Evolutionary conservation across 2,113 vertebrate species (phyloP), one percentile per base, ranked within the genome.

Genomic region (Narcine bancroftii): DNA sequence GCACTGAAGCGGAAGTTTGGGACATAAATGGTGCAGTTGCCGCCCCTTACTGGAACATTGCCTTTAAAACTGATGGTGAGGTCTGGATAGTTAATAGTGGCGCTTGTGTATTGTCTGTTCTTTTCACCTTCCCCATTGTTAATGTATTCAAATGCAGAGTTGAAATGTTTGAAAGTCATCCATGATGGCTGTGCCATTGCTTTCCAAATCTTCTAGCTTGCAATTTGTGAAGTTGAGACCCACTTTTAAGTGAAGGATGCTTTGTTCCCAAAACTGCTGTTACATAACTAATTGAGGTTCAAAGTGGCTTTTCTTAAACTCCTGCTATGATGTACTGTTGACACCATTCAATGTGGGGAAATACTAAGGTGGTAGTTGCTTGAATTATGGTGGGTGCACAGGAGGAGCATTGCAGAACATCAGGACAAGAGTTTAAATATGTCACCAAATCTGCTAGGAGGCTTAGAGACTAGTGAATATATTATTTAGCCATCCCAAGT

Each of bases 181-280:
- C 3, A 45, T 42, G 65, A 33, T 66, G 65, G 89, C 89, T 69
- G 89, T 91, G 89, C 89, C 89, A 17, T 45, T 69, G 36, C 39
- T 47, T 39, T 91, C 63, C 71, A 24, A 39, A 53, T 60, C 60
- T 83, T 87, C 81, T 29, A 69, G 33, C 39, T 69, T 91, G 89
- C 71, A 42, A 91, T n/a, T 91, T 42, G 71, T 69, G 89, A 91
- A 91, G 65, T 69, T 91, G 65, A 45, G 63, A 91, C 39, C 42
- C 39, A 47, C 87, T 42, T 69, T 91, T 69, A 91, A 91, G 89
- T 91, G 89, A 91, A 91, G 89, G 89, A 91, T 42, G 47, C 13
- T 85, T 24, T 83, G 60, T 63, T 39, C 65, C 89, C 47, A 69
- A 45, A 47, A 69, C 89, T 69, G 65, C 65, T 91, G 89, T 91